phyloP scores from a whole-genome alignment of 2,113 vertebrate genomes.

The Muntiacus muntjak region DNA sequence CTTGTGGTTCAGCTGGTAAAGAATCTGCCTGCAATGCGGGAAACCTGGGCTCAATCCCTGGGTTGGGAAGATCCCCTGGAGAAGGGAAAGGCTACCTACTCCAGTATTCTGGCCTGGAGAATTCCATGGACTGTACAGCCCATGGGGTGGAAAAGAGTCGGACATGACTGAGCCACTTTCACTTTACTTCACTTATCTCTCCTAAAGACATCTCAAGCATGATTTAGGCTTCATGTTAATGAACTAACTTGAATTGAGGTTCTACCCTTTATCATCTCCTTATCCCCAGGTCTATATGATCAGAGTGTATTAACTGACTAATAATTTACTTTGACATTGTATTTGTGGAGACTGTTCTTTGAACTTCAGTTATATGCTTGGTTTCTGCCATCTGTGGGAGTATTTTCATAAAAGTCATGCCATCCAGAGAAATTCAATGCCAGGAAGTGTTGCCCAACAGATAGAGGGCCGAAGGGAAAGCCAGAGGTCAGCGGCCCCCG shows the following conservation, averaged over 20 bases:
- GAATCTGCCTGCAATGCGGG: not conserved
- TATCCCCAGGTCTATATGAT: not conserved
- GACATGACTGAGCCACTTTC: not conserved
- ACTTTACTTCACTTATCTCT: not conserved
- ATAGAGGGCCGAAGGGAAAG: not conserved
- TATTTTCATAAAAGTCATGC: constrained; percentile 1
- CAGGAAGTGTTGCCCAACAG: constrained; percentile 38
- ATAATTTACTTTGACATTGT: not conserved
- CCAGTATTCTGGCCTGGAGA: not conserved
- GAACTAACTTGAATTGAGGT: not conserved
- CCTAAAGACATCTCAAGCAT: not conserved
- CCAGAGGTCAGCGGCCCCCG: not conserved
- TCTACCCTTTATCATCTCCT: not conserved
- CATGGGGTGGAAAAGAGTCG: not conserved
- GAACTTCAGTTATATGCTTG: not conserved
- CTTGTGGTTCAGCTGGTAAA: not conserved
- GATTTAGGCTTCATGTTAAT: not conserved
- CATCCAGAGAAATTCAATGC: constrained; percentile 46
- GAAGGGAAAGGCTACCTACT: not conserved
- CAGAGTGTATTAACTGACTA: not conserved
- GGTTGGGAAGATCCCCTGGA: not conserved
- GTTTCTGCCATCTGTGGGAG: not conserved
- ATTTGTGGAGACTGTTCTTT: not conserved
- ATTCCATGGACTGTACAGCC: not conserved
- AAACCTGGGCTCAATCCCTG: not conserved